Percentiles rank a stretch among this genome's conserved stretches.
These are phyloP conservation scores for Trogon melanurus DNA, from an alignment of 2,113 vertebrate genomes.

Conservation along the genomic window DNA sequence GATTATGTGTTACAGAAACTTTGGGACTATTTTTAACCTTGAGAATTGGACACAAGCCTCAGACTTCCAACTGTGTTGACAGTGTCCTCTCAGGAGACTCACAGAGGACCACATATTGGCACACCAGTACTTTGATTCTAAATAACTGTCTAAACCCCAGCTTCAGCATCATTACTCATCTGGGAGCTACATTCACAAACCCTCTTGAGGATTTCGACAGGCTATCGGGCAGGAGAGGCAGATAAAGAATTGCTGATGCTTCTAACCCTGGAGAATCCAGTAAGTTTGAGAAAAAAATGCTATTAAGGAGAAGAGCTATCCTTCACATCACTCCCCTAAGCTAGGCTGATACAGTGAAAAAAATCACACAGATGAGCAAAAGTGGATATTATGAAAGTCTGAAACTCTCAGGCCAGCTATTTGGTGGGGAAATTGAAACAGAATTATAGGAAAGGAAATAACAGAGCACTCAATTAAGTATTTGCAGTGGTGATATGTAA, in stretches of 20 bases:
- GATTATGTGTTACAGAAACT: not conserved
- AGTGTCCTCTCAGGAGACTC: not conserved
- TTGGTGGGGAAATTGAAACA: not conserved
- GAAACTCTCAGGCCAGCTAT: not conserved
- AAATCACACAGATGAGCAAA: not conserved
- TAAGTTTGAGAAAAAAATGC: not conserved
- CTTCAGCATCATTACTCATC: constrained; percentile 36
- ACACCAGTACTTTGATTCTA: not conserved
- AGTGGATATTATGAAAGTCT: not conserved
- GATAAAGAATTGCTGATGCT: constrained; percentile 44
- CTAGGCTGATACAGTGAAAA: not conserved
- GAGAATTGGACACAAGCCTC: not conserved
- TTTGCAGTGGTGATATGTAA: not conserved
- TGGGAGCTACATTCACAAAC: constrained; percentile 24
- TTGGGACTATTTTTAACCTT: not conserved
- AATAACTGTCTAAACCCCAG: not conserved
- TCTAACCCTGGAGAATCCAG: constrained; percentile 30
- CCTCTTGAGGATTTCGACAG: constrained; percentile 12
- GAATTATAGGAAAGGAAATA: not conserved
- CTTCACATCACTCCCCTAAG: not conserved
- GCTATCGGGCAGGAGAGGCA: not conserved
- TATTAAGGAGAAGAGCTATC: constrained; percentile 23
- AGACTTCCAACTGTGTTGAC: not conserved
- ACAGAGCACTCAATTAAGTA: not conserved
- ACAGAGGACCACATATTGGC: not conserved